Evolutionary conservation across 2,113 vertebrate species (phyloP), one percentile per base, ranked within the genome.

Genomic region (Pangasianodon hypophthalmus): DNA sequence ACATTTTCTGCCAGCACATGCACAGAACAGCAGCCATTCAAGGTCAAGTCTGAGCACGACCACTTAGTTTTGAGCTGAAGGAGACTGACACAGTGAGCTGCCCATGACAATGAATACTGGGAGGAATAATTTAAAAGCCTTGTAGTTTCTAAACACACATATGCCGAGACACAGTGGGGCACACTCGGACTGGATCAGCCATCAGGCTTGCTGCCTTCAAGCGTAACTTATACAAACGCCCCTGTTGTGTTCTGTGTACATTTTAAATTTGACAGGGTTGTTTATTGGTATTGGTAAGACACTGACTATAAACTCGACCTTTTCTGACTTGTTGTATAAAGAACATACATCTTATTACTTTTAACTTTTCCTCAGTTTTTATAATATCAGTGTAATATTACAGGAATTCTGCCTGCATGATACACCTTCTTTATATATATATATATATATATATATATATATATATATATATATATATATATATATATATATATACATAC

Each of bases 121-220:
- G 52, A 88, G 46, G 71, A 91, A 92, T 87, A 24, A 88, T 91
- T 87, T 69, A 91, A 71, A 89, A 32, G 48, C 73, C 83, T 89
- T 67, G 52, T 87, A 64, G 81, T 60, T 62, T 71, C 60, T 87
- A 85, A 48, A 69, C 13, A 58, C 46, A 58, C 67, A 87, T 50
- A 88, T 8, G 8, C 32, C 1, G 19, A 58, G 54, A 24, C 82
- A 84, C 82, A 58, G 44, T 62, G 82, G 37, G 32, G 21, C n/a
- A 37, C 24, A 10, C 75, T 79, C 44, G 24, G 24, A 84, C 64
- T 77, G 67, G n/a, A 67, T 80, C n/a, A 52, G 26, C 37, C 46
- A 41, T 79, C 60, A 29, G 58, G 73, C n/a, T 37, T 73, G 67
- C 64, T 71, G 87, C 13, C 87, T 48, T 88, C 62, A 44, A 88